Percentiles rank a stretch among this genome's conserved stretches.
Evolutionary conservation across 2,113 vertebrate genomes (phyloP).

Genomic region (Nerophis ophidion): DNA sequence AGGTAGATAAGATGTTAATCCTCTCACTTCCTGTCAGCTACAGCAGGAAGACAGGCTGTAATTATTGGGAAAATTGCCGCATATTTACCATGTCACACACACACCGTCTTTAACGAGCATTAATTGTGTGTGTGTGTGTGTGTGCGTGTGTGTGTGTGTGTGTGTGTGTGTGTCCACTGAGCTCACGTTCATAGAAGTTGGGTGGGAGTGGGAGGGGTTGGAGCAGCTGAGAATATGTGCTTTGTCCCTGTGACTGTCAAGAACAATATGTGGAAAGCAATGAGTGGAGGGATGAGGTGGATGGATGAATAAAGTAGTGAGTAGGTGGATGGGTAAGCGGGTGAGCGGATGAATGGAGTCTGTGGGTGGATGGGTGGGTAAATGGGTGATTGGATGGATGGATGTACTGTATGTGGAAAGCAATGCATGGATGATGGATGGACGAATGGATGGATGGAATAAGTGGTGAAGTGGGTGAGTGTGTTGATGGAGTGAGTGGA

Average conservation of each 20-base stretch:
- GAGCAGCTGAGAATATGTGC: constrained; percentile 34
- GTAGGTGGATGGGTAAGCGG: too few species aligned
- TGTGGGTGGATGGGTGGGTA: too few species aligned
- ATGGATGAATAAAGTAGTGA: too few species aligned
- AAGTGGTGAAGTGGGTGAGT: too few species aligned
- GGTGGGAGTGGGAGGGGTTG: not conserved
- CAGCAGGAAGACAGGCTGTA: constrained; percentile 33
- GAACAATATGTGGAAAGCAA: constrained; percentile 20
- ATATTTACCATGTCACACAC: constrained; percentile 48
- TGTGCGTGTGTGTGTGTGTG: too few species aligned
- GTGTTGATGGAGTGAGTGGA: too few species aligned
- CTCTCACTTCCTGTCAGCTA: constrained; percentile 28
- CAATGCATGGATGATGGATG: too few species aligned
- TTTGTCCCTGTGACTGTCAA: constrained; percentile 53
- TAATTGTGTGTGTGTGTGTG: constrained; percentile 53
- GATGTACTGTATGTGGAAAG: too few species aligned
- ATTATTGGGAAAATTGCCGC: constrained; percentile 35
- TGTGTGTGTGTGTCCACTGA: constrained; percentile 14
- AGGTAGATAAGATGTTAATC: not conserved
- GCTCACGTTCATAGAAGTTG: constrained; percentile 45
- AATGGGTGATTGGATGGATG: too few species aligned
- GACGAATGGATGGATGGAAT: too few species aligned
- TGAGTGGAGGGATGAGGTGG: constrained; percentile 12
- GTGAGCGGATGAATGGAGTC: too few species aligned
- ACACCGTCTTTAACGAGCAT: constrained; percentile 53